A percentile compares a stretch with the other conserved stretches of the same genome.
These are phyloP conservation scores for Apodemus speciosus DNA, from an alignment of 2,113 vertebrate species.

Conservation along the genomic window DNA sequence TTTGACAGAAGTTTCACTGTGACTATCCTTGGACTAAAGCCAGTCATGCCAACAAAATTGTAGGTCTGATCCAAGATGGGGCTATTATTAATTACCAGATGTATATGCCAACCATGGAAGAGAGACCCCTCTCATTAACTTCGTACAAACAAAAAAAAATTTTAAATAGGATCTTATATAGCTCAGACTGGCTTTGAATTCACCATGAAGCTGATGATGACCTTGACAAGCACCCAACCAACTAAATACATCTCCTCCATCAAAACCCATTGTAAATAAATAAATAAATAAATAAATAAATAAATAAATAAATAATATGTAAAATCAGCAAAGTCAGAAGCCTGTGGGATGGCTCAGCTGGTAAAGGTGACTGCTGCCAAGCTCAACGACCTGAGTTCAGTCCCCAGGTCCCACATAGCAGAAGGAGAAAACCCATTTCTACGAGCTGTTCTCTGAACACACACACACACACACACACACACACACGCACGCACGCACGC, in stretches of 20 bases:
- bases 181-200: background rate
- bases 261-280: background rate
- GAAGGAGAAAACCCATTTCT: background rate
- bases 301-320: background rate
- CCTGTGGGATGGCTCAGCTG: background rate
- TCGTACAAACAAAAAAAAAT: constrained; percentile 68
- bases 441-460: background rate
- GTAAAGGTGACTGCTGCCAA: background rate
- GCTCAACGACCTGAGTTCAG: background rate
- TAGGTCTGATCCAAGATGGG: constrained; percentile 62
- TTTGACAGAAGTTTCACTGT: constrained; percentile 63
- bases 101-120: constrained; percentile 74
- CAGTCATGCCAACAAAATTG: constrained; percentile 63
- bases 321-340: constrained; percentile 17
- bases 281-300: too few species aligned
- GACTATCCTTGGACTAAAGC: constrained; percentile 48
- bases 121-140: constrained; percentile 77
- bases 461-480: background rate
- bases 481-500: too few species aligned
- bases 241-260: too few species aligned
- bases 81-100: constrained; percentile 75
- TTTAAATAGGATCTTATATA: background rate
- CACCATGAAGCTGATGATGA: background rate
- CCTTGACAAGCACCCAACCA: background rate
- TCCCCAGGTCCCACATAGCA: background rate